These are phyloP conservation scores for Tympanoctomys barrerae DNA, from an alignment of 2,797 vertebrate genomes.

Conservation along the genomic window DNA sequence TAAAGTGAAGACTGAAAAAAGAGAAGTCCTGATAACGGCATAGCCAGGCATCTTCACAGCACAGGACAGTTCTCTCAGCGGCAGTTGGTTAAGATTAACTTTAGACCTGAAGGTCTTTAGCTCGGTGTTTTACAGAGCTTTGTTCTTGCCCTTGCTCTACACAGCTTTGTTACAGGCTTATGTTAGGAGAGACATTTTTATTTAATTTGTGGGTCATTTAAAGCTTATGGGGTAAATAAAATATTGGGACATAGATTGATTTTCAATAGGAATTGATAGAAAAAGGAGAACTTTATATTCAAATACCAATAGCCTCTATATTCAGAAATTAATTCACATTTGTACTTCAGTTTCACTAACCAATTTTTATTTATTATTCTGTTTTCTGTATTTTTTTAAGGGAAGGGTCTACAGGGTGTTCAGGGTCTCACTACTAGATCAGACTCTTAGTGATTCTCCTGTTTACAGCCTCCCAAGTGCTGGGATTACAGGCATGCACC, in stretches of 20 bases:
- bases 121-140: not conserved
- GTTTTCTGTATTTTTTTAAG: too few species aligned
- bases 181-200: not conserved
- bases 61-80: not conserved
- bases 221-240: not conserved
- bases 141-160: not conserved
- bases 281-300: conserved; percentile 9
- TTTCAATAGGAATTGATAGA: not conserved
- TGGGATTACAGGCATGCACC: too few species aligned
- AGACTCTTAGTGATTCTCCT: too few species aligned
- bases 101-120: not conserved
- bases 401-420: too few species aligned
- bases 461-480: too few species aligned
- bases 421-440: too few species aligned
- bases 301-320: not conserved
- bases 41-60: not conserved
- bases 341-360: not conserved
- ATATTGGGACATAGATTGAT: not conserved
- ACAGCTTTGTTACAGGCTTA: not conserved
- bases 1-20: not conserved
- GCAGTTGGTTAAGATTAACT: not conserved
- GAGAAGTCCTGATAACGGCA: not conserved
- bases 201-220: not conserved
- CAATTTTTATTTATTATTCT: not conserved
- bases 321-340: not conserved